Evolutionary conservation across 1,140 invertebrate genomes (phyloP).

Genomic region (Coenobita brevimanus): DNA sequence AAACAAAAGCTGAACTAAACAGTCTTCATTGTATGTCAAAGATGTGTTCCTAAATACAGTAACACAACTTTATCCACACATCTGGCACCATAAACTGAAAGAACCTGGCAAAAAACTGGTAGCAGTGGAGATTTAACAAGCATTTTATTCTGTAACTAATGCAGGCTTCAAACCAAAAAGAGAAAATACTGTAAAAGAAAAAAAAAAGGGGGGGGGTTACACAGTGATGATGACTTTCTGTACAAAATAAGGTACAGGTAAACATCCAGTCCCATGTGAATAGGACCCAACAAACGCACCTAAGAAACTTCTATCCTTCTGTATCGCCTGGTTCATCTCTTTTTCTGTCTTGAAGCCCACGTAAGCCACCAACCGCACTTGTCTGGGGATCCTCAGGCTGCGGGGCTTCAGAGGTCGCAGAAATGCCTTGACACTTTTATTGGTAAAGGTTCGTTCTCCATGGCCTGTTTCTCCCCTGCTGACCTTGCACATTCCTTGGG

Average conservation of each 20-base stretch:
- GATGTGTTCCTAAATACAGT: too few species aligned
- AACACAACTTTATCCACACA: too few species aligned
- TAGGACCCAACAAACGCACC: conserved; percentile 75
- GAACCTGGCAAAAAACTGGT: too few species aligned
- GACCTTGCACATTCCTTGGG: conserved; percentile 31
- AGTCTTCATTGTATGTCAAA: too few species aligned
- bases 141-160: too few species aligned
- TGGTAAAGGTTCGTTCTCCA: conserved; percentile 74
- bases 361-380: conserved; percentile 90
- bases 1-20: too few species aligned
- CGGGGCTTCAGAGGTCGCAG: conserved; percentile 86
- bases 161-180: too few species aligned
- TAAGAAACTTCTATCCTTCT: conserved; percentile 90
- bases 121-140: too few species aligned
- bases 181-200: conserved; percentile 52
- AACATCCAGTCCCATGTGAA: too few species aligned
- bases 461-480: conserved; percentile 6
- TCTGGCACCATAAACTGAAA: too few species aligned
- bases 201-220: conserved; percentile 53
- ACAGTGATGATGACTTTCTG: too few species aligned
- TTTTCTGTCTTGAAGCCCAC: conserved; percentile 90
- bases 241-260: too few species aligned
- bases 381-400: conserved; percentile 85
- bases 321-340: conserved; percentile 86
- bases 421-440: conserved; percentile 88